These are phyloP conservation scores for Ichneumoninae sp. DNA, from an alignment of 2,888 invertebrate species.

Conservation along the genomic window DNA sequence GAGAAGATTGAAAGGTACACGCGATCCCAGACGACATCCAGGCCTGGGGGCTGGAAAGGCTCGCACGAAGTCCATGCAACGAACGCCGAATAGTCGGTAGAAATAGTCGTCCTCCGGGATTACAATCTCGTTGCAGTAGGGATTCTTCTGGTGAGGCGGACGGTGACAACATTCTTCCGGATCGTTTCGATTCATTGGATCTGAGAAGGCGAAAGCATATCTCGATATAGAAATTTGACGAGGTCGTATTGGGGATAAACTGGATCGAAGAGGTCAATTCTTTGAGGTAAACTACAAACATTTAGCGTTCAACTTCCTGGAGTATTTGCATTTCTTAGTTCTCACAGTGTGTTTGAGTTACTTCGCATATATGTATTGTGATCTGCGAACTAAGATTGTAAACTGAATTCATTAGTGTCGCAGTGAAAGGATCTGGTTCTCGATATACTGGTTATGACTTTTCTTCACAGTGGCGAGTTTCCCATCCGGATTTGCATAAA, in stretches of 20 bases:
- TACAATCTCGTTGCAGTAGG: slow-evolving; percentile 95
- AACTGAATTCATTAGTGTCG: background rate
- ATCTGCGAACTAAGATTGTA: background rate
- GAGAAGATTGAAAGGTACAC: slow-evolving; percentile 93
- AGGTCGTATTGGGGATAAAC: background rate
- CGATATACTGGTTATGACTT: background rate
- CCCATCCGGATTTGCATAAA: background rate
- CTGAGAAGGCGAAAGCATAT: slow-evolving; percentile 83
- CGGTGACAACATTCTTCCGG: slow-evolving; percentile 96
- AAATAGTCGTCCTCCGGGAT: slow-evolving; percentile 96
- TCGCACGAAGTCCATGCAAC: slow-evolving; percentile 95
- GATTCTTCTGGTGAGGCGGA: slow-evolving; percentile 93
- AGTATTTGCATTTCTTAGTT: background rate
- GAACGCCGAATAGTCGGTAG: slow-evolving; percentile 93
- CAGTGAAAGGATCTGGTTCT: slow-evolving; percentile 12
- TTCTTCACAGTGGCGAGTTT: background rate
- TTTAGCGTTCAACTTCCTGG: slow-evolving; percentile 3
- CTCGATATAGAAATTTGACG: background rate
- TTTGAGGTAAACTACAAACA: background rate
- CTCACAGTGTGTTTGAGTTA: background rate
- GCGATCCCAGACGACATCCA: slow-evolving; percentile 94
- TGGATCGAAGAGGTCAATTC: background rate
- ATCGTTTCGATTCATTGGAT: slow-evolving; percentile 94
- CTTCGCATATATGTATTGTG: slow-evolving; percentile 1
- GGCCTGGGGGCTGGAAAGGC: slow-evolving; percentile 94